Conservation (phyloP, 2,888 invertebrate genomes). For the Spodoptera picta region DNA sequence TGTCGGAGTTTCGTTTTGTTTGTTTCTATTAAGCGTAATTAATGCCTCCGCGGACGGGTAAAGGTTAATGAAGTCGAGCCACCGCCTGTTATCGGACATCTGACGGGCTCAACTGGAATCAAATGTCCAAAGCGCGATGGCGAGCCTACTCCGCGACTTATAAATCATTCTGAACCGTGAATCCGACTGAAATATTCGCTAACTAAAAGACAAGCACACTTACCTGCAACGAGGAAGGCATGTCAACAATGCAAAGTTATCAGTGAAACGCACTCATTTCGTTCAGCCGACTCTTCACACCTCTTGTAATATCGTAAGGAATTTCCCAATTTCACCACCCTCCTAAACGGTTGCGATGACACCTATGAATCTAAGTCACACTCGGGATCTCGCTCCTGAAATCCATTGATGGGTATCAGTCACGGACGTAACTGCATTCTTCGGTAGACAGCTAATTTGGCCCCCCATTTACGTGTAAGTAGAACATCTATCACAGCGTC, state of each 20-base stretch:
- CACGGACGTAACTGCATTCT: constrained; percentile 85
- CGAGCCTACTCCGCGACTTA: constrained; percentile 51
- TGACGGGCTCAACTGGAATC: constrained; percentile 61
- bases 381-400: constrained; percentile 55
- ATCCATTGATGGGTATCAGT: constrained; percentile 77
- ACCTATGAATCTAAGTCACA: constrained; percentile 82
- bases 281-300: constrained; percentile 58
- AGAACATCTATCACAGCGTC: constrained; percentile 82
- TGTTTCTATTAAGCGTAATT: constrained; percentile 86
- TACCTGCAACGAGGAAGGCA: constrained; percentile 46
- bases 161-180: constrained; percentile 52
- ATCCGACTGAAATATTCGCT: constrained; percentile 13
- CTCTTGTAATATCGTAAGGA: constrained; percentile 75
- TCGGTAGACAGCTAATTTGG: constrained; percentile 85
- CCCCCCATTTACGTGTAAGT: constrained; percentile 84
- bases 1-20: constrained; percentile 81
- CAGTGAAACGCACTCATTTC: constrained; percentile 60
- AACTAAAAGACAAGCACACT: constrained; percentile 35
- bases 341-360: constrained; percentile 74
- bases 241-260: constrained; percentile 46
- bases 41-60: constrained; percentile 76
- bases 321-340: constrained; percentile 82
- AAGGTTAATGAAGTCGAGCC: constrained; percentile 82
- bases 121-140: constrained; percentile 34
- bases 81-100: constrained; percentile 76